A percentile compares a stretch with the other conserved stretches of the same genome.
Conservation (phyloP, 1,140 invertebrate genomes). For the Drosophila navojoa region DNA sequence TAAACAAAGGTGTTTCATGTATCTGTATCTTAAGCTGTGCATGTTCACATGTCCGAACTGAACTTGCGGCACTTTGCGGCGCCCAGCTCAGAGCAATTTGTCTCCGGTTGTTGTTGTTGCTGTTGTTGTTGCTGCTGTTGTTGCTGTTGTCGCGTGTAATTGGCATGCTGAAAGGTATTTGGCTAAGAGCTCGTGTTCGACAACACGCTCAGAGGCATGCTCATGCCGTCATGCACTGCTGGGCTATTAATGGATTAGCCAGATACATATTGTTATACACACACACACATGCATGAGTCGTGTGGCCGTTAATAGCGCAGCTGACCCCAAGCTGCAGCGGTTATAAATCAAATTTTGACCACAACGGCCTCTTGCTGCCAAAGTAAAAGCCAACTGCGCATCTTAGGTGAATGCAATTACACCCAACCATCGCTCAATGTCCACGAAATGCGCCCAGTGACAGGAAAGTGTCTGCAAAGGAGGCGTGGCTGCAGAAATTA, state of each 20-base stretch:
- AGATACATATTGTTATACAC: background rate
- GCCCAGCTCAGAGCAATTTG: conserved; percentile 54
- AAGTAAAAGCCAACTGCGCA: conserved; percentile 37
- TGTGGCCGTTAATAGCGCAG: conserved; percentile 44
- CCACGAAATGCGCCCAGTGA: conserved; percentile 1
- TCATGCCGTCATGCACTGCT: conserved; percentile 21
- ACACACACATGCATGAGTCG: conserved; percentile 10
- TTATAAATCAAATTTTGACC: conserved; percentile 61
- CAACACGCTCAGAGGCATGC: conserved; percentile 32
- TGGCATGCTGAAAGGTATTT: conserved; percentile 68
- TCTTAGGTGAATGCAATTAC: conserved; percentile 27
- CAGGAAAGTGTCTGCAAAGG: background rate
- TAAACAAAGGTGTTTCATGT: conserved; percentile 14
- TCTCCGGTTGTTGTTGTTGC: conserved; percentile 25
- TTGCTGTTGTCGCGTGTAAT: conserved; percentile 56
- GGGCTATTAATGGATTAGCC: conserved; percentile 67
- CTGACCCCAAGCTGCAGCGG: conserved; percentile 48
- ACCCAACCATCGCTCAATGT: conserved; percentile 55
- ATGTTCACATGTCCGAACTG: conserved; percentile 47
- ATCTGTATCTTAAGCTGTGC: conserved; percentile 41
- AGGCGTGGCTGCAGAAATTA: background rate
- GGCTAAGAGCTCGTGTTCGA: conserved; percentile 41
- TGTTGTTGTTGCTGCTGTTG: background rate
- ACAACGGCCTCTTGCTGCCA: conserved; percentile 7
- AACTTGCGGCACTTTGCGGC: conserved; percentile 52